Conservation (phyloP, 2,113 vertebrate genomes). For the Petrocephalus zakoni region DNA sequence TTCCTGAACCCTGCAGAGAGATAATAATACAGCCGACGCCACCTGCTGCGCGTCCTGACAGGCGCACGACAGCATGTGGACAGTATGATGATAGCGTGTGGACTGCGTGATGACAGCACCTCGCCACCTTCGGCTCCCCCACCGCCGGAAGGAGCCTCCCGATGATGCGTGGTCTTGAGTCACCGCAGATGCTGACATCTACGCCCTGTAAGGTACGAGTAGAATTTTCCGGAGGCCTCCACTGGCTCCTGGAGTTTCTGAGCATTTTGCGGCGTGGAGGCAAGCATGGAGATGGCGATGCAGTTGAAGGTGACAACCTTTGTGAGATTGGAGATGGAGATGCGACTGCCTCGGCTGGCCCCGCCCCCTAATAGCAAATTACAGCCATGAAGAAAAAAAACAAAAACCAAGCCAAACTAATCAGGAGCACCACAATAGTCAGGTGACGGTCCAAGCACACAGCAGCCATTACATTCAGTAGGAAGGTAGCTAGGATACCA, state of each 20-base stretch:
- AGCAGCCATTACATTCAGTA: constrained; percentile 17
- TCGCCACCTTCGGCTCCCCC: neutral
- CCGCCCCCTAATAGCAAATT: neutral
- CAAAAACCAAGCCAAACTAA: constrained; percentile 41
- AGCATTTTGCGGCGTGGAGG: neutral
- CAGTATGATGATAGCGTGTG: neutral
- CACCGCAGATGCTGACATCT: neutral
- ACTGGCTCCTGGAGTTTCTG: neutral
- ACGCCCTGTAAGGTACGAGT: neutral
- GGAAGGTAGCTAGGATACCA: neutral
- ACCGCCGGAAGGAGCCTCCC: neutral
- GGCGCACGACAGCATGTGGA: neutral
- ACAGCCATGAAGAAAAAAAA: constrained; percentile 21
- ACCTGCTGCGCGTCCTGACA: neutral
- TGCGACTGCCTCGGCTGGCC: neutral
- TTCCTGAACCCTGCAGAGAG: neutral
- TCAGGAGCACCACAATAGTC: constrained; percentile 35
- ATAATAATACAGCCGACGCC: neutral
- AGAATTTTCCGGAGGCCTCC: neutral
- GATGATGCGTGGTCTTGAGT: neutral
- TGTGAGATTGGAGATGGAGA: neutral
- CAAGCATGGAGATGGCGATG: neutral
- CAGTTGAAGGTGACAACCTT: neutral
- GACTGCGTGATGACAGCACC: neutral
- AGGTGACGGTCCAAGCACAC: constrained; percentile 36